phyloP scores from a whole-genome alignment of 2,113 vertebrate genomes.

The Mus spicilegus region DNA sequence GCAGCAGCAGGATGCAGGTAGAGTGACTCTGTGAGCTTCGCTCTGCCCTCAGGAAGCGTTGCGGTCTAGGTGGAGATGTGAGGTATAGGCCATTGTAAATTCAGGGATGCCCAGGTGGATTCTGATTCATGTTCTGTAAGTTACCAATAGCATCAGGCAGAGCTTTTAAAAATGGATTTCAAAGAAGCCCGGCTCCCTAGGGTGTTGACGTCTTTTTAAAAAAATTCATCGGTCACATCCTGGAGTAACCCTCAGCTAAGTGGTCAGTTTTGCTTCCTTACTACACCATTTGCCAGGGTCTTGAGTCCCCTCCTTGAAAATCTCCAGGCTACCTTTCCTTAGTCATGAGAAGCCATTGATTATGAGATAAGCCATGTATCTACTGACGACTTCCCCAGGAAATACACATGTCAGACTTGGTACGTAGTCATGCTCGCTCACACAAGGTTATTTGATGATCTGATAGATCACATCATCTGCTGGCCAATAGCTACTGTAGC shows the following conservation, averaged over 20 bases:
- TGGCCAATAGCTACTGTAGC: background rate
- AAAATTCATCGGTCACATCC: background rate
- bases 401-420: background rate
- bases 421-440: background rate
- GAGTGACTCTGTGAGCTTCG: background rate
- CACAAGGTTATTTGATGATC: background rate
- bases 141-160: background rate
- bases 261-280: background rate
- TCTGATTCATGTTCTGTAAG: background rate
- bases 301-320: background rate
- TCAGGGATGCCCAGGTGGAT: background rate
- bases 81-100: background rate
- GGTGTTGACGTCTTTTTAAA: background rate
- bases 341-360: background rate
- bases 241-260: background rate
- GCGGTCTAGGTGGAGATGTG: background rate
- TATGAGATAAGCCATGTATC: background rate
- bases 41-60: background rate
- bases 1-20: rapidly evolving
- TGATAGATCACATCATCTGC: background rate
- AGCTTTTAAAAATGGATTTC: background rate
- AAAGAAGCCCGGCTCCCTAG: background rate
- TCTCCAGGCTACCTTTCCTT: background rate
- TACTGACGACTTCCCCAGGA: background rate
- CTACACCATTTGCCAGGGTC: background rate